phyloP scores from a whole-genome alignment of 2,888 invertebrate genomes.

The Xylocampa areola region DNA sequence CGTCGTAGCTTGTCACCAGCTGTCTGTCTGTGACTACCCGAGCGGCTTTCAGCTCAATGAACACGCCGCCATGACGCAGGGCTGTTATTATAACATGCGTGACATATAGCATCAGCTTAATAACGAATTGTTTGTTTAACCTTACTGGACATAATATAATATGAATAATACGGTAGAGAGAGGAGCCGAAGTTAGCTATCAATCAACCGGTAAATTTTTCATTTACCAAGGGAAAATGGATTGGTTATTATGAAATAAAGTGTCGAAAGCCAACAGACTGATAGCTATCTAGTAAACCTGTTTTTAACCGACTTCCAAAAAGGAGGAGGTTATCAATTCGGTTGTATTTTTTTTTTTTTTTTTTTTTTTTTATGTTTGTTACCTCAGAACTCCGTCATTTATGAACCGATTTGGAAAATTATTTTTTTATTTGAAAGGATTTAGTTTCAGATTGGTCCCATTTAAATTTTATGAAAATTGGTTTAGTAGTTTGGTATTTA shows the following conservation, averaged over 20 bases:
- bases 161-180: too few species aligned
- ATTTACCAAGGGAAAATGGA: constrained; percentile 7
- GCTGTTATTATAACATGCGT: constrained; percentile 23
- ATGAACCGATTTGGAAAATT: too few species aligned
- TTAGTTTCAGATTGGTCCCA: too few species aligned
- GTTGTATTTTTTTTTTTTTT: too few species aligned
- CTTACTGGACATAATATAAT: too few species aligned
- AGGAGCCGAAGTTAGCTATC: constrained; percentile 2
- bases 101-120: constrained; percentile 33
- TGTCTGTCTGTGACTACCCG: constrained; percentile 48
- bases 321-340: too few species aligned
- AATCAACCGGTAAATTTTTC: constrained; percentile 5
- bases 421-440: too few species aligned
- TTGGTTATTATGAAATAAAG: constrained; percentile 1
- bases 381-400: too few species aligned
- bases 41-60: constrained; percentile 62
- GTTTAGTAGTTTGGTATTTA: too few species aligned
- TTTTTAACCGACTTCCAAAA: too few species aligned
- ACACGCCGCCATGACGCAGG: constrained; percentile 47
- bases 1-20: constrained; percentile 42
- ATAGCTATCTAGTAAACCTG: constrained; percentile 2
- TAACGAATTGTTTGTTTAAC: constrained; percentile 4
- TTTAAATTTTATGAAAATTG: too few species aligned
- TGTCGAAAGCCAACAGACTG: constrained; percentile 5
- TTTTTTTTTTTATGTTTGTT: too few species aligned